These are phyloP conservation scores for Salticus scenicus DNA, from an alignment of 2,888 invertebrate species.

Conservation along the genomic window DNA sequence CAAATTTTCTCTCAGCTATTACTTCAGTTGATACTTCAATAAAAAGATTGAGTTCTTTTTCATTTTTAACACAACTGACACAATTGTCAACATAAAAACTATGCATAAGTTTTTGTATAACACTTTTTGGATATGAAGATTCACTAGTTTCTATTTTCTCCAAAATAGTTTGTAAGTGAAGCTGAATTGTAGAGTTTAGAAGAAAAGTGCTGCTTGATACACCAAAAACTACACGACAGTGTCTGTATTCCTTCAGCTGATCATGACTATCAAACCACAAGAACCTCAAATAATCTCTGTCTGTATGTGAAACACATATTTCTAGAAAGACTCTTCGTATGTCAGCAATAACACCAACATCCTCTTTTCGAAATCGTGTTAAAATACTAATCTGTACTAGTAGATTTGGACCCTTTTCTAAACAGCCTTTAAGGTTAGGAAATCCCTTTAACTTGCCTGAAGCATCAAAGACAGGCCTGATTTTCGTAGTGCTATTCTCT, in stretches of 20 bases:
- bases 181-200: not conserved
- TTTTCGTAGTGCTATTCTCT: not conserved
- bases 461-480: not conserved
- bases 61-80: not conserved
- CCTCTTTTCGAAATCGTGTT: not conserved
- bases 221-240: not conserved
- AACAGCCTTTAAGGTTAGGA: not conserved
- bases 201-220: not conserved
- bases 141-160: too few species aligned
- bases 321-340: not conserved
- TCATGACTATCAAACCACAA: not conserved
- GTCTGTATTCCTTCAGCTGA: not conserved
- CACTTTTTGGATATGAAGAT: not conserved
- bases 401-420: not conserved
- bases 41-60: not conserved
- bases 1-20: conserved; percentile 9
- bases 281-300: not conserved
- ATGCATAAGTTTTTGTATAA: not conserved
- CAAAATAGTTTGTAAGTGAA: not conserved
- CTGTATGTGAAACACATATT: not conserved
- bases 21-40: not conserved
- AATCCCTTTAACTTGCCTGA: not conserved
- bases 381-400: not conserved
- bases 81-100: not conserved
- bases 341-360: not conserved